Evolutionary conservation across 2,113 vertebrate species (phyloP).

Genomic region (Phrynocephalus versicolor): DNA sequence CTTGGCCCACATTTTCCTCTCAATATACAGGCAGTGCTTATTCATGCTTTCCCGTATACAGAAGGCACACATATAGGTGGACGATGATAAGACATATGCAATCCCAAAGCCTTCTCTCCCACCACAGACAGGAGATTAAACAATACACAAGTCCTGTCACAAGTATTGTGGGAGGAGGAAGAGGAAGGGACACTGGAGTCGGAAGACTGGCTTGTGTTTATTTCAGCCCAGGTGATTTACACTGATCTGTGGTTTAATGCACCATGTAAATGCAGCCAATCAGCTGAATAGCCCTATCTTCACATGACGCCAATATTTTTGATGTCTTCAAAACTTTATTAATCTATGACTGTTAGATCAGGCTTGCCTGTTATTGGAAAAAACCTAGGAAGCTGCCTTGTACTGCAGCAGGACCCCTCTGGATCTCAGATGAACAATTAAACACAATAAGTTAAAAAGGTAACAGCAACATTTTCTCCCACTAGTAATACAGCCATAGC

Average conservation of each 20-base stretch:
- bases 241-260: background rate
- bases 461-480: background rate
- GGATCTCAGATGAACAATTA: background rate
- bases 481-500: background rate
- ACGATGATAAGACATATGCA: no score
- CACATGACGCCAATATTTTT: background rate
- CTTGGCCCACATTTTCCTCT: background rate
- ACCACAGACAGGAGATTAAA: background rate
- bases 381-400: background rate
- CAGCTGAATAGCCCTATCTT: background rate
- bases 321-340: background rate
- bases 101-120: background rate
- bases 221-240: background rate
- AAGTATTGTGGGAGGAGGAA: no score
- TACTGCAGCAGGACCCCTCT: background rate
- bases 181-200: no score
- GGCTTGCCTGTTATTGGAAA: background rate
- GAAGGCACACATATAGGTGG: no score
- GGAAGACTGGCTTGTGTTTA: background rate
- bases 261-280: background rate
- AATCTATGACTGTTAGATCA: background rate
- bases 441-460: background rate
- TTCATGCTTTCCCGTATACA: background rate
- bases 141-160: no score
- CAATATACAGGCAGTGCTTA: background rate